Percentiles rank a stretch among this genome's conserved stretches.
These are phyloP conservation scores for Euwallacea similis DNA, from an alignment of 1,140 invertebrate genomes.

Conservation along the genomic window DNA sequence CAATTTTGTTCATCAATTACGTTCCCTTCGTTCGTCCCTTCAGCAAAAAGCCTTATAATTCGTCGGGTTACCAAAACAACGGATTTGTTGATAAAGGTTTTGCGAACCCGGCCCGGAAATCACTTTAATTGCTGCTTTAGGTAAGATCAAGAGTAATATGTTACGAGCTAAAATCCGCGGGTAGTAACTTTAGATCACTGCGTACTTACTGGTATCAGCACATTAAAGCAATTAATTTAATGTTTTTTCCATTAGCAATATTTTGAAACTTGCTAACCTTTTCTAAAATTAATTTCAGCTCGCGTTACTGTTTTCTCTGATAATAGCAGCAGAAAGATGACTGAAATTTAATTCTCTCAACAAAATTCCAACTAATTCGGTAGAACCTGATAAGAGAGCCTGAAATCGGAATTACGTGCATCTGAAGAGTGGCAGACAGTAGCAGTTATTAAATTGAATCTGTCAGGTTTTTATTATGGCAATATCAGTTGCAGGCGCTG, in stretches of 20 bases:
- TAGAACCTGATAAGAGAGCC: not conserved
- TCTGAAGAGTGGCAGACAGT: slow-evolving; percentile 5
- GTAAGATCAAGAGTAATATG: not conserved
- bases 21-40: not conserved
- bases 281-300: not conserved
- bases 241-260: not conserved
- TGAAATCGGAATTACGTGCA: slow-evolving; percentile 25
- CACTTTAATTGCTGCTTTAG: not conserved
- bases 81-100: slow-evolving; percentile 7
- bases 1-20: slow-evolving; percentile 26
- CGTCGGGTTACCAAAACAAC: not conserved
- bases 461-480: slow-evolving; percentile 41
- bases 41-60: slow-evolving; percentile 4
- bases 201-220: too few species aligned
- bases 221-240: not conserved
- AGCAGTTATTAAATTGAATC: slow-evolving; percentile 41
- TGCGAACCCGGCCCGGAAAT: not conserved
- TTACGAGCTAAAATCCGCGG: too few species aligned
- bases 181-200: too few species aligned
- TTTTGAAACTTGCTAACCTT: not conserved
- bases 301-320: not conserved
- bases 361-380: slow-evolving; percentile 16
- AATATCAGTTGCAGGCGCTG: slow-evolving; percentile 32
- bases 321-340: not conserved
- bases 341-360: not conserved